phyloP scores from a whole-genome alignment of 1,140 invertebrate genomes.

The Papilio xuthus region DNA sequence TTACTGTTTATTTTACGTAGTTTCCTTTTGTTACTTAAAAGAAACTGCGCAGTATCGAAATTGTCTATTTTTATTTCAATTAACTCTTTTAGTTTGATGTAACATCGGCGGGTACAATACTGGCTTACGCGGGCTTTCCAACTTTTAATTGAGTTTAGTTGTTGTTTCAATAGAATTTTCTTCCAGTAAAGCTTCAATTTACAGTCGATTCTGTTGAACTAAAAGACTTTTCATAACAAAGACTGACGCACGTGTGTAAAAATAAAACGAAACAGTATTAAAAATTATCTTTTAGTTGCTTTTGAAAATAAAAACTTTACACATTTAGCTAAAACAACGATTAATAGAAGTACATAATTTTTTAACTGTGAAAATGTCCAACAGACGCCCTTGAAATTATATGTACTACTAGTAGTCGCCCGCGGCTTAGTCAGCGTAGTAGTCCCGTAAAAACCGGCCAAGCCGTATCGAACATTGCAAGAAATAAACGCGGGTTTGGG shows the following conservation, averaged over 20 bases:
- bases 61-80: conserved; percentile 38
- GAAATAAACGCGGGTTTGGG: no score
- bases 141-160: conserved; percentile 40
- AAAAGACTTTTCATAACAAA: conserved; percentile 8
- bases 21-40: background rate
- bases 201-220: conserved; percentile 20
- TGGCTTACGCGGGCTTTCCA: conserved; percentile 38
- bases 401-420: no score
- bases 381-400: no score
- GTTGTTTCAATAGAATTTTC: conserved; percentile 40
- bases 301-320: no score
- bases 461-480: no score
- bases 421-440: no score
- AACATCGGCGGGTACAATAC: conserved; percentile 38
- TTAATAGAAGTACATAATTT: no score
- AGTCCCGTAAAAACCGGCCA: no score
- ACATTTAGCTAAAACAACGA: no score
- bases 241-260: background rate
- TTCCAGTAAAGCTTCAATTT: conserved; percentile 36
- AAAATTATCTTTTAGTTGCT: background rate
- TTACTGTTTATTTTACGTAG: background rate
- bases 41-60: conserved; percentile 26
- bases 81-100: conserved; percentile 40
- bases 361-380: no score
- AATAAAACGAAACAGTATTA: background rate